These are phyloP conservation scores for Drosophila borealis DNA, from an alignment of 2,888 invertebrate species.

Conservation along the genomic window DNA sequence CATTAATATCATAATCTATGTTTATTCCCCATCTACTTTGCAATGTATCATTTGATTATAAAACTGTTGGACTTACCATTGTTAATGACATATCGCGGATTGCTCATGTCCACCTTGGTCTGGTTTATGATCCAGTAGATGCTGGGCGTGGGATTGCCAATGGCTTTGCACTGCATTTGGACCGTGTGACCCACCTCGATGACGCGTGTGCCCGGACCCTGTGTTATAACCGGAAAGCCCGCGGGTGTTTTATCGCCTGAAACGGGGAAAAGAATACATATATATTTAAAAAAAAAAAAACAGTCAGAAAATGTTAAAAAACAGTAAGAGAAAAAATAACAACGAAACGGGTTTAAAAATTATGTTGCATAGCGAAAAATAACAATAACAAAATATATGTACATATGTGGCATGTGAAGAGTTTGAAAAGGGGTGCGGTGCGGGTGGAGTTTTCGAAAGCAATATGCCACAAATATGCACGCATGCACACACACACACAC, in stretches of 20 bases:
- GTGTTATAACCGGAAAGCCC: constrained; percentile 96
- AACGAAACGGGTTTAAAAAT: constrained; percentile 49
- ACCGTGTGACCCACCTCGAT: constrained; percentile 98
- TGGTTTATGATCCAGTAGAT: constrained; percentile 98
- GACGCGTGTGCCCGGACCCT: constrained; percentile 95
- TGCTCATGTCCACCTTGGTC: constrained; percentile 93
- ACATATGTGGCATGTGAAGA: constrained; percentile 31
- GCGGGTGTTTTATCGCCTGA: constrained; percentile 93
- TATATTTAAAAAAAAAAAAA: constrained; percentile 17
- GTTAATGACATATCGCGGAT: constrained; percentile 93
- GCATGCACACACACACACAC: constrained; percentile 14
- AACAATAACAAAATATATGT: constrained; percentile 33
- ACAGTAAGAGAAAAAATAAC: constrained; percentile 12
- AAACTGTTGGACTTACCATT: constrained; percentile 87
- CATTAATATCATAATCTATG: neutral
- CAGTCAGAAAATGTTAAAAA: constrained; percentile 32
- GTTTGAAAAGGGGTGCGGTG: constrained; percentile 10
- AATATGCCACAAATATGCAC: constrained; percentile 60
- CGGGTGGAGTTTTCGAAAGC: constrained; percentile 57
- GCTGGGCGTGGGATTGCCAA: constrained; percentile 92
- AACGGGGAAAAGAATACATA: constrained; percentile 50
- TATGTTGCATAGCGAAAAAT: constrained; percentile 43
- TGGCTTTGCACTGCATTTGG: constrained; percentile 94
- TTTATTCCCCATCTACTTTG: neutral
- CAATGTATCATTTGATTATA: neutral